Base-by-base conservation (phyloP, 2,797 vertebrate species). In the Sardinella longiceps region DNA sequence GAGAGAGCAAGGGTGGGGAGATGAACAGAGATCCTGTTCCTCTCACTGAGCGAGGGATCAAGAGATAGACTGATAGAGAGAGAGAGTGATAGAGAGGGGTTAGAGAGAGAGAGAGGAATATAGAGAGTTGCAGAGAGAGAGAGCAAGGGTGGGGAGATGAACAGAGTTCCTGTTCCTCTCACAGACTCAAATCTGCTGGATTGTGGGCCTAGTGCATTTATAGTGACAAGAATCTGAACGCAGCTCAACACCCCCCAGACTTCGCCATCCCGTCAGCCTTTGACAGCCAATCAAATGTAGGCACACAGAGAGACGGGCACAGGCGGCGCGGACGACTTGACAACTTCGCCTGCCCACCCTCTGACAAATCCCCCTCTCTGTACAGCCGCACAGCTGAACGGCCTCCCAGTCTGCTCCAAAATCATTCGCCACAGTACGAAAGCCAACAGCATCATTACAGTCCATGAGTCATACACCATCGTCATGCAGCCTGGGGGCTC, bases 141-240 rank as follows among this genome's bases (percentile, higher is more conserved):
- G n/a, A n/a, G n/a, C n/a, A 18, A 23, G 53, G 84, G 28, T 33
- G 51, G 82, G 14, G 63, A 66, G 84, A 87, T 33, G 50, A 48
- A 85, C 30, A 14, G 82, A 85, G 86, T 86, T 84, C 50, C 86
- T 89, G 85, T 43, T 77, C 33, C 63, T 86, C 87, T 84, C 53
- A 81, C 84, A 18, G 85, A 86, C 83, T 80, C 84, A 81, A 70
- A 70, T 85, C 48, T 84, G 84, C 77, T 84, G 85, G 77, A 88
- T 88, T 85, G 84, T 84, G 12, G 48, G 1, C 48, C 48, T 50
- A 80, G 83, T 83, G 85, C 77, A 80, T 37, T 81, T 63, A 83
- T 12, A 80, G 83, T 81, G 53, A 83, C 82, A 81, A 58, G 10
- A 88, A 88, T 85, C 84, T 85, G n/a, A 77, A 56, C 77, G 33